phyloP scores from a whole-genome alignment of 2,797 vertebrate species.

The Zalophus californianus region DNA sequence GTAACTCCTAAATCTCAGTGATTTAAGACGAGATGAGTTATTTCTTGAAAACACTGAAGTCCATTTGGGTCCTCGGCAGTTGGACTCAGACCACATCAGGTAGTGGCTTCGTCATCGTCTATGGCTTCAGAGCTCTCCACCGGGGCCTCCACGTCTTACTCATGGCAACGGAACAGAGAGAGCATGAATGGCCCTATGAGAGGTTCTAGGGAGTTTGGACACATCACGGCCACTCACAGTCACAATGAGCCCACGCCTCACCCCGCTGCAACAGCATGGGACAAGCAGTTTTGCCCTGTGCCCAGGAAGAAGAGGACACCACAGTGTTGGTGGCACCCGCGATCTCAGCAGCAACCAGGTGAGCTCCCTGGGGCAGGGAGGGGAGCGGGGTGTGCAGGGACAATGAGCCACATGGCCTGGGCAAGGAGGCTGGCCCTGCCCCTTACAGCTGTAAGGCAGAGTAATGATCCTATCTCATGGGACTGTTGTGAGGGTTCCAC shows the following conservation, averaged over 20 bases:
- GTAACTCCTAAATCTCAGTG: not conserved
- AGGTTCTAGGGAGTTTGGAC: not conserved
- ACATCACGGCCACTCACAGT: not conserved
- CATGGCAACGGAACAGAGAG: not conserved
- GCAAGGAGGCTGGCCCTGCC: not conserved
- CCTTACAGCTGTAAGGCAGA: too few species aligned
- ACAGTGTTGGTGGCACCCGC: fast-evolving
- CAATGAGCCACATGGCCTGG: not conserved
- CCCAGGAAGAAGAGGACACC: not conserved
- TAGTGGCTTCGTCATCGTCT: not conserved
- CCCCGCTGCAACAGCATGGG: not conserved
- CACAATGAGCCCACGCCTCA: not conserved
- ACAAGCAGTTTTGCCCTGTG: not conserved
- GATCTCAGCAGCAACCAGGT: not conserved
- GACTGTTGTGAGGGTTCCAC: not conserved
- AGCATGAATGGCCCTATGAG: not conserved
- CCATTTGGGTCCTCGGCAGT: not conserved
- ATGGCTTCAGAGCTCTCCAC: not conserved
- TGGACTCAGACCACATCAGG: not conserved
- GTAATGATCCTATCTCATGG: too few species aligned
- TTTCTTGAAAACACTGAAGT: constrained; percentile 19
- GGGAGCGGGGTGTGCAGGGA: not conserved
- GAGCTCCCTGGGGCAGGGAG: too few species aligned
- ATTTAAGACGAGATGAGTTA: not conserved
- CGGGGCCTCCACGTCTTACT: not conserved